These are phyloP conservation scores for Dorcus parallelipipedus DNA, from an alignment of 2,888 invertebrate species.

Conservation along the genomic window DNA sequence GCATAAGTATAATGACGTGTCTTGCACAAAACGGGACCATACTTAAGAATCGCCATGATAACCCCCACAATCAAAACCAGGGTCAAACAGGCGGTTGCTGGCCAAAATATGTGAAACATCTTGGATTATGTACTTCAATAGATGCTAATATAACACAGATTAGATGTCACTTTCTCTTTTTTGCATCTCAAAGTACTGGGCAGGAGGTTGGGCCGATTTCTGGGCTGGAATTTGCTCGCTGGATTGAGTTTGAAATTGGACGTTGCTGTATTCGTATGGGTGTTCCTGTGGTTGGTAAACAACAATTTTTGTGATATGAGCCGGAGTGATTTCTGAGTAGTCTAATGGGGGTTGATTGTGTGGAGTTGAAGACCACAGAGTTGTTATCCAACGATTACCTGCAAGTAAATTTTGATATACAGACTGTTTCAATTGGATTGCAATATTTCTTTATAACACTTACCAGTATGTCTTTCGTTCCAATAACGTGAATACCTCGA, in stretches of 20 bases:
- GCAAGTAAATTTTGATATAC: too few species aligned
- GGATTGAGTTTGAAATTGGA: constrained; percentile 35
- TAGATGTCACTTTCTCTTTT: constrained; percentile 80
- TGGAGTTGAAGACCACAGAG: constrained; percentile 81
- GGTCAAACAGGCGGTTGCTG: constrained; percentile 69
- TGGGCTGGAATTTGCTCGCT: constrained; percentile 13
- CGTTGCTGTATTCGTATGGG: constrained; percentile 47
- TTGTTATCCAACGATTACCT: constrained; percentile 83
- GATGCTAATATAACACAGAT: background rate
- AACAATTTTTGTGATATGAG: constrained; percentile 40
- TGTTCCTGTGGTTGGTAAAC: constrained; percentile 41
- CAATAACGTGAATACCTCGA: constrained; percentile 77
- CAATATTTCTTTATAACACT: constrained; percentile 21
- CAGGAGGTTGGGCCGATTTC: constrained; percentile 13
- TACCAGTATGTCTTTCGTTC: constrained; percentile 78
- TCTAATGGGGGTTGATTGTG: constrained; percentile 80
- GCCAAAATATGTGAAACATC: constrained; percentile 70
- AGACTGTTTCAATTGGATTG: too few species aligned
- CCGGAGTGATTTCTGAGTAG: constrained; percentile 67
- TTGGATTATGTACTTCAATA: constrained; percentile 19
- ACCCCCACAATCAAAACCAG: constrained; percentile 68
- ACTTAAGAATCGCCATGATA: constrained; percentile 72
- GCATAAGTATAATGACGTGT: constrained; percentile 48
- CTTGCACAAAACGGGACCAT: constrained; percentile 69
- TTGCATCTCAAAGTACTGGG: constrained; percentile 45